Evolutionary conservation across 2,888 invertebrate species (phyloP).

Genomic region (Chouioia cunea): DNA sequence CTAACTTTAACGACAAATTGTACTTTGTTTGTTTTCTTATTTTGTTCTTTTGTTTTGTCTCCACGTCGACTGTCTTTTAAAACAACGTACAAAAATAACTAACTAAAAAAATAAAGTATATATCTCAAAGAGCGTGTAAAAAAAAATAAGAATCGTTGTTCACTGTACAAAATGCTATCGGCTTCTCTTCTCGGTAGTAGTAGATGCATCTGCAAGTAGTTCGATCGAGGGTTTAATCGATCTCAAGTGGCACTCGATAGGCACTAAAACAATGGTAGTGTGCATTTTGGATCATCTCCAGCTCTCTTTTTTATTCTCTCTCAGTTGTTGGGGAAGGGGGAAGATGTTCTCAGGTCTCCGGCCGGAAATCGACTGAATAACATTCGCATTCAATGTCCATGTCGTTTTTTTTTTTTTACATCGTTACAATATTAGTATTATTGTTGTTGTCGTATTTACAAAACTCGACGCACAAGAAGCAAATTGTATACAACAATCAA

Average conservation of each 20-base stretch:
- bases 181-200: conserved; percentile 41
- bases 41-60: not conserved
- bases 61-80: no score
- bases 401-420: no score
- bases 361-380: conserved; percentile 49
- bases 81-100: conserved; percentile 1
- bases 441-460: no score
- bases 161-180: conserved; percentile 27
- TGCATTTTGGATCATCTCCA: conserved; percentile 14
- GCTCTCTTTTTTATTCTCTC: conserved; percentile 20
- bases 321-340: not conserved
- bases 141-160: no score
- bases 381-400: conserved; percentile 3
- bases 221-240: conserved; percentile 48
- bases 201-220: no score
- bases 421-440: no score
- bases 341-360: conserved; percentile 38
- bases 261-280: conserved; percentile 39
- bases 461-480: no score
- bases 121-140: no score
- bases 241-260: conserved; percentile 45
- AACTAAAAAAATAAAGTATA: no score
- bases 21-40: no score
- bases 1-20: no score
- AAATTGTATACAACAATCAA: no score